Base-by-base conservation (phyloP, 1,140 invertebrate genomes). In the Nixonia krombeini region DNA sequence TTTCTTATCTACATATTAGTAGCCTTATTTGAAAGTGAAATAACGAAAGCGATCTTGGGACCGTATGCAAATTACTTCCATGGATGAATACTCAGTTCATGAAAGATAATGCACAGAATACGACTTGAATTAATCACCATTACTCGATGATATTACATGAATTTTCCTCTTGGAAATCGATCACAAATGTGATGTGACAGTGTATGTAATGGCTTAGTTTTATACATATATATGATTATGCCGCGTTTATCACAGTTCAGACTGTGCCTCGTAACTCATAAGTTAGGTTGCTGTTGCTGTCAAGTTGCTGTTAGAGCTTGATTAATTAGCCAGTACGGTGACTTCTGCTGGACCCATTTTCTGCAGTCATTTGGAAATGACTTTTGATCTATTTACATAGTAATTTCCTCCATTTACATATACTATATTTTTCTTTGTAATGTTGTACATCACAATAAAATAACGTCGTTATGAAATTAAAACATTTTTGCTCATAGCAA, bases 221-320 rank as follows among this genome's bases (percentile, higher is more conserved):
- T 65, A 53, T 65, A 57, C 49, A 13, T 65, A 35, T 35, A 35
- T 35, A 29, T 26, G 45, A 58, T 65, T 58, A 57, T 53, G 42
- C 50, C 57, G 45, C 66, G 63, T 72, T 75, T 72, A 70, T 72
- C 65, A 62, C 63, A 62, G 65, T 61, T 49, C 57, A 46, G 9
- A 29, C 26, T 10, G 59, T 46, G 63, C 55, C 26, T 21, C 50
- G 16, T 38, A 57, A 46, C 37, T 65, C 61, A 56, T 66, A 69
- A 71, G 70, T 75, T 59, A 53, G 70, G 59, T 68, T 56, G 70
- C 57, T 61, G 59, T 52, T 18, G 37, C 70, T 70, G 70, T 71
- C 67, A 67, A 66, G 57, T 67, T 66, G 65, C 61, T 72, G 64
- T 63, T 66, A 53, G 57, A 66, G 63, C 52, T 71, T 73, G 73